These are phyloP conservation scores for Stictonetta naevosa DNA, from an alignment of 2,113 vertebrate species.

Conservation along the genomic window DNA sequence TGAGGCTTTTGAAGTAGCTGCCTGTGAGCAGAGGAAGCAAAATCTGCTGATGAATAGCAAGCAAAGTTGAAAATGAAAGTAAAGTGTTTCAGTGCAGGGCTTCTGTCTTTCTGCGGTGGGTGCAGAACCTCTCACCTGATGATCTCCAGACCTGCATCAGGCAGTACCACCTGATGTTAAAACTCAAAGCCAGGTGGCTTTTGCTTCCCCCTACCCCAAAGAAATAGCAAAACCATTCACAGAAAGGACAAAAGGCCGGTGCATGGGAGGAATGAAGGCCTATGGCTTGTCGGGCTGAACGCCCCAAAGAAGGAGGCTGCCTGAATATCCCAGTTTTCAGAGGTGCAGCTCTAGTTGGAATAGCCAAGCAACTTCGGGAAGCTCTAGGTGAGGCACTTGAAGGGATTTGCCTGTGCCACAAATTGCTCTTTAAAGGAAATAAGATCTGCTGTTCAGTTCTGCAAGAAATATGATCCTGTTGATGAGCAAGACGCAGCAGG, in stretches of 20 bases:
- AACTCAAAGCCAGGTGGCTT: background rate
- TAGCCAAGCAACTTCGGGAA: background rate
- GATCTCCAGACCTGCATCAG: background rate
- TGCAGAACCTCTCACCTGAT: background rate
- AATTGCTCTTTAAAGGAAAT: background rate
- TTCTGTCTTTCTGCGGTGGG: background rate
- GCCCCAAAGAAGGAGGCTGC: background rate
- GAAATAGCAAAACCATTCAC: background rate
- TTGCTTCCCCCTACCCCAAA: background rate
- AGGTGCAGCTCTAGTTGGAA: background rate
- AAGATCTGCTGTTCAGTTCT: background rate
- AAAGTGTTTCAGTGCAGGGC: background rate
- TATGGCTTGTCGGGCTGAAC: background rate
- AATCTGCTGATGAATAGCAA: background rate
- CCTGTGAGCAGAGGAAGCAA: background rate
- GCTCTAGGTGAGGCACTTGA: background rate
- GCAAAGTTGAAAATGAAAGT: background rate
- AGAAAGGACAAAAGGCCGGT: background rate
- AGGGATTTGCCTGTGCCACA: background rate
- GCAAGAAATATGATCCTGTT: background rate
- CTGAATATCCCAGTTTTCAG: background rate
- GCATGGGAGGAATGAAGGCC: rapidly evolving
- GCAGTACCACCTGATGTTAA: background rate
- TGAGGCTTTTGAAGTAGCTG: background rate
- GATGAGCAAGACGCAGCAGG: background rate